Evolutionary conservation across 1,140 invertebrate species (phyloP).

Genomic region (Coptotermes formosanus): DNA sequence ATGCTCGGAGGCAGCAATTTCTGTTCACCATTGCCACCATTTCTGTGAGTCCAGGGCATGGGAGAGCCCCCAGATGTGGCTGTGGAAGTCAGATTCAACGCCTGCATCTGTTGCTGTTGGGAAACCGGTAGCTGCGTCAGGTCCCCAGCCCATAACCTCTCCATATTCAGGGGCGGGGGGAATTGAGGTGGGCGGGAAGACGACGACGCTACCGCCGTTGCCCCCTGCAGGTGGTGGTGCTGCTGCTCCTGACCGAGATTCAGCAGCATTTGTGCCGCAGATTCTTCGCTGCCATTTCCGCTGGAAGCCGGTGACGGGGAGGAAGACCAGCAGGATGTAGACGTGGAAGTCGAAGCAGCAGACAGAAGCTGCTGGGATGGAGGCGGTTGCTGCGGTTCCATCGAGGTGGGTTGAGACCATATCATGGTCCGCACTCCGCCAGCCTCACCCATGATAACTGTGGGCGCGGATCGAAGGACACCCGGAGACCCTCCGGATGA

Average conservation of each 20-base stretch:
- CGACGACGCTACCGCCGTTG: background rate
- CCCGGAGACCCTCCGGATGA: conserved; percentile 40
- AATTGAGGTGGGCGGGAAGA: conserved; percentile 46
- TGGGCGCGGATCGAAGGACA: conserved; percentile 70
- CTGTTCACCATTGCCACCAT: conserved; percentile 24
- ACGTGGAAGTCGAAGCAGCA: conserved; percentile 17
- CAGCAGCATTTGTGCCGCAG: conserved; percentile 76
- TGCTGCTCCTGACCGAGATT: conserved; percentile 68
- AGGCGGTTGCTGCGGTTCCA: conserved; percentile 20
- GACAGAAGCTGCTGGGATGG: conserved; percentile 27
- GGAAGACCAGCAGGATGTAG: conserved; percentile 35
- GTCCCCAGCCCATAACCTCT: conserved; percentile 84
- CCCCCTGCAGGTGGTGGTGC: conserved; percentile 52
- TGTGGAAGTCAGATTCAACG: conserved; percentile 72
- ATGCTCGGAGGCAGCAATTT: background rate
- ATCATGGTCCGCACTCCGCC: conserved; percentile 89
- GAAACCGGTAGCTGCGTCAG: conserved; percentile 75
- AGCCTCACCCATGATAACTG: conserved; percentile 86
- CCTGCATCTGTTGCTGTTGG: conserved; percentile 79
- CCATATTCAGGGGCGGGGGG: conserved; percentile 79
- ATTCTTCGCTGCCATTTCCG: conserved; percentile 62
- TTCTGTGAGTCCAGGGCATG: conserved; percentile 31
- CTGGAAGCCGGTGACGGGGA: conserved; percentile 35
- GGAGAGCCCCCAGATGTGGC: conserved; percentile 42
- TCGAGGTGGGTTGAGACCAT: conserved; percentile 67